These are phyloP conservation scores for Netelia inedita DNA, from an alignment of 2,888 invertebrate species.

Conservation along the genomic window DNA sequence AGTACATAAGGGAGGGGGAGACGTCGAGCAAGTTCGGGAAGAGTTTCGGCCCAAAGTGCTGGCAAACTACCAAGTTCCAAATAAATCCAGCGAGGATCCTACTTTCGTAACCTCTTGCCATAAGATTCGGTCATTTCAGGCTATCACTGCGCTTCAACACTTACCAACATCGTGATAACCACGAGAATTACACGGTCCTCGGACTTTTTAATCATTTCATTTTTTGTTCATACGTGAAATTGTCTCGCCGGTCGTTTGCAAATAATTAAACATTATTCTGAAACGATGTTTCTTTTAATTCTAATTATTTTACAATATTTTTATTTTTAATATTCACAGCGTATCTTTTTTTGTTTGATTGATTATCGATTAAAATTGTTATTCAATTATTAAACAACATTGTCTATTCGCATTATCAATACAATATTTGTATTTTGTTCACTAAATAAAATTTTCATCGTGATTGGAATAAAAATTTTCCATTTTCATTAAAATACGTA, in stretches of 20 bases:
- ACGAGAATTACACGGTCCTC: slow-evolving; percentile 26
- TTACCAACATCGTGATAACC: slow-evolving; percentile 46
- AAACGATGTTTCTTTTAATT: background rate
- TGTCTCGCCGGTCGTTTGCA: background rate
- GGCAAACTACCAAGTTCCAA: slow-evolving; percentile 62
- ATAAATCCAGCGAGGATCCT: slow-evolving; percentile 54
- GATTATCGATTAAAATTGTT: background rate
- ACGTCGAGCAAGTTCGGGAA: slow-evolving; percentile 49
- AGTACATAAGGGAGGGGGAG: slow-evolving; percentile 26
- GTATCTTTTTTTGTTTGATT: background rate
- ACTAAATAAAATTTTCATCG: too few species aligned
- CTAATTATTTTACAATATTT: background rate
- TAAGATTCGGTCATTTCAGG: slow-evolving; percentile 47
- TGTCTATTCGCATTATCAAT: too few species aligned
- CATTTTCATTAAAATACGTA: too few species aligned
- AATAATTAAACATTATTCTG: too few species aligned
- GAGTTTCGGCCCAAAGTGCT: slow-evolving; percentile 55
- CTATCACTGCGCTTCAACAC: slow-evolving; percentile 43
- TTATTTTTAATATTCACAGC: background rate
- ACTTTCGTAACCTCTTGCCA: slow-evolving; percentile 53
- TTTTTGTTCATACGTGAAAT: background rate
- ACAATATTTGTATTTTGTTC: too few species aligned
- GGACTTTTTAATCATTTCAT: slow-evolving; percentile 6
- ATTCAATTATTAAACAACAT: too few species aligned
- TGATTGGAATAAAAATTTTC: too few species aligned